These are phyloP conservation scores for Carlito syrichta DNA, from an alignment of 2,113 vertebrate genomes.

Conservation along the genomic window DNA sequence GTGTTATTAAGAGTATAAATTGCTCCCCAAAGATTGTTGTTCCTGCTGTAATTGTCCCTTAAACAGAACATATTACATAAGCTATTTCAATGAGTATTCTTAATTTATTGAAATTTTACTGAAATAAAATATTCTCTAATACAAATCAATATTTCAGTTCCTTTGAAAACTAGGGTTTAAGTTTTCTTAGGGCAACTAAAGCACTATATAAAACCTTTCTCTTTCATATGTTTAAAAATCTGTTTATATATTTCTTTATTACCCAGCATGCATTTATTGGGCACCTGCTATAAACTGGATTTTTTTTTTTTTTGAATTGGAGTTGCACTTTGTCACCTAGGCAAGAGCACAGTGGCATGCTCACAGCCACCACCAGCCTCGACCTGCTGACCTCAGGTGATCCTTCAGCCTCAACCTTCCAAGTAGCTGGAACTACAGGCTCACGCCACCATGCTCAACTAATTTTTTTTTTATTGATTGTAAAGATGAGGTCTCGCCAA, in stretches of 20 bases:
- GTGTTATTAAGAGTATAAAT: background rate
- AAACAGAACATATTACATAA: background rate
- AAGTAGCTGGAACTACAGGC: no score
- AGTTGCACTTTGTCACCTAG: no score
- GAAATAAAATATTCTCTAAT: background rate
- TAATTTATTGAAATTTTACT: slow-evolving; percentile 14
- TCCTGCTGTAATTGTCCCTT: background rate
- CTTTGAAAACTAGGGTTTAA: background rate
- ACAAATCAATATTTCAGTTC: background rate
- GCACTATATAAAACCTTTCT: background rate
- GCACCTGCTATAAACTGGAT: background rate
- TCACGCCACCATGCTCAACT: no score
- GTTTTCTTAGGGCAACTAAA: background rate
- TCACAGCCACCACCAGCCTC: no score
- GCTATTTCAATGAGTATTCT: background rate
- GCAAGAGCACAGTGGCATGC: no score
- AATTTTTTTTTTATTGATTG: no score
- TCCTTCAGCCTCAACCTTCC: no score
- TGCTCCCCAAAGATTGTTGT: background rate
- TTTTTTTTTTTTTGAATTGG: no score
- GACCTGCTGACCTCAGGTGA: no score
- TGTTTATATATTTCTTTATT: slow-evolving; percentile 4
- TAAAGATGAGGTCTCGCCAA: no score
- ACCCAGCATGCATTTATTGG: background rate
- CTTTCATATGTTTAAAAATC: background rate